Percentiles rank a stretch among this genome's conserved stretches.
Evolutionary conservation across 2,888 invertebrate genomes (phyloP).

Genomic region (Aelia acuminata): DNA sequence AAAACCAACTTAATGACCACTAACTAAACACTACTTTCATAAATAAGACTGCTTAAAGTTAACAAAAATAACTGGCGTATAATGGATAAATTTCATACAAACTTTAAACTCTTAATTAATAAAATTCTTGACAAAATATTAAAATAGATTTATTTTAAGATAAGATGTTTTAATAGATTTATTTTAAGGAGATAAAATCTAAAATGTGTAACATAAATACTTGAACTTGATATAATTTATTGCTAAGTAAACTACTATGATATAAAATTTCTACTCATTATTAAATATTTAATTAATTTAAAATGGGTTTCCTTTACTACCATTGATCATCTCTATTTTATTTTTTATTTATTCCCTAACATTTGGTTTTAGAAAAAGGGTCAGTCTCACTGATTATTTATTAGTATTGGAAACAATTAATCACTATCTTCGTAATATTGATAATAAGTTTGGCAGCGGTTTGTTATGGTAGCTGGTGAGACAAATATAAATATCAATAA

Average conservation of each 20-base stretch:
- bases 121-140: constrained; percentile 43
- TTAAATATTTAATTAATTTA: constrained; percentile 3
- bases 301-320: constrained; percentile 21
- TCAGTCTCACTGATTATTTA: not conserved
- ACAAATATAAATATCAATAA: constrained; percentile 1
- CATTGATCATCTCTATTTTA: not conserved
- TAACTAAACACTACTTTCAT: constrained; percentile 34
- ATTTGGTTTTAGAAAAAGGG: not conserved
- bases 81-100: constrained; percentile 35
- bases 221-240: constrained; percentile 21
- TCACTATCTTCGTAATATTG: not conserved
- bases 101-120: constrained; percentile 10
- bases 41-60: constrained; percentile 46
- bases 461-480: not conserved
- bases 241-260: not conserved
- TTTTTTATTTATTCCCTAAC: not conserved
- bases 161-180: constrained; percentile 40
- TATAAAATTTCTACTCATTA: not conserved
- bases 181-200: constrained; percentile 31
- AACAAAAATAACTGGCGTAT: constrained; percentile 11
- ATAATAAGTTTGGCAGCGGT: not conserved
- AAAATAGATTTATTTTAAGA: constrained; percentile 35
- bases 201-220: constrained; percentile 18
- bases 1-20: constrained; percentile 35
- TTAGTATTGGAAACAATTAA: not conserved